Evolutionary conservation across 2,113 vertebrate species (phyloP), one percentile per base, ranked within the genome.

Genomic region (Formicarius rufipectus): DNA sequence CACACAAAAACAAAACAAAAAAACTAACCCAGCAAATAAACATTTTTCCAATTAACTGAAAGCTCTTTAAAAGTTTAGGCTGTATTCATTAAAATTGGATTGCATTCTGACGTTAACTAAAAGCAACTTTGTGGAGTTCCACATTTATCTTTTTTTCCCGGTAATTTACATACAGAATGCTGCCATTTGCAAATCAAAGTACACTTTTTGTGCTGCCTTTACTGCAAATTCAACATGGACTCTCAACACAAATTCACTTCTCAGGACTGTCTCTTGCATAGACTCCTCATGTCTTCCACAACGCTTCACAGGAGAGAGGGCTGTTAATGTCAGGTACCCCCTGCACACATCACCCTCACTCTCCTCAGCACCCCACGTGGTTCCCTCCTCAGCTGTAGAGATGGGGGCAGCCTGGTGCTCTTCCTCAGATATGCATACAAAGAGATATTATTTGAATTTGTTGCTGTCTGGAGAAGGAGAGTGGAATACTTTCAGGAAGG

Each of bases 161-260:
- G n/a, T 63, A 84, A 93, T 90, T 90, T 95, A 45, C 90, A 95
- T 72, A 75, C 49, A 90, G 84, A 96, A 95, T 72, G 31, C 55
- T 90, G 47, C 73, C 52, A 75, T 90, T 92, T 94, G 79, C 92
- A 95, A 97, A 94, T 92, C 91, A 93, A 94, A 96, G 68, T 80
- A 89, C 1, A 3, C 19, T 59, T 64, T 73, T 74, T 11, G 72
- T 80, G 68, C 27, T 75, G 56, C 50, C 60, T 77, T 27, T 27
- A 44, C 74, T 52, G 58, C 50, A 91, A 24, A 89, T 76, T 75
- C 84, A 81, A 74, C 78, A 53, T 68, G 69, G 78, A 31, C 44
- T 53, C 69, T 72, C 59, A 75, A 82, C 19, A 47, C 13, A 84
- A 49, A 52, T 35, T 45, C 47, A 35, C 37, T 69, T 68, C 55